Conservation (phyloP, 2,113 vertebrate species). For the Vulpes vulpes region DNA sequence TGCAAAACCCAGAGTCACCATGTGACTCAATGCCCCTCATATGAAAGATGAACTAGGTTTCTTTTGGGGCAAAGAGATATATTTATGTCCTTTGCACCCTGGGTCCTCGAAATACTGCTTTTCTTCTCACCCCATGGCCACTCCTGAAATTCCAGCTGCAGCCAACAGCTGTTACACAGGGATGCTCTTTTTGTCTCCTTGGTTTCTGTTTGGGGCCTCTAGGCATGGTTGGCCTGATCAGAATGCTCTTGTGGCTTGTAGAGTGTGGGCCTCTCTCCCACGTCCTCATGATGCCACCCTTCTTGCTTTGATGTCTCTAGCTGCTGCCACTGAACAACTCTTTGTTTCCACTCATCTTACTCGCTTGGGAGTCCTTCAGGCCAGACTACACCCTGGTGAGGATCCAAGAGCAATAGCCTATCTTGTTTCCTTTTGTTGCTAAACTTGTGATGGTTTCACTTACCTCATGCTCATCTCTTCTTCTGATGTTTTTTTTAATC, state of each 20-base stretch:
- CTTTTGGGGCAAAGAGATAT: background rate
- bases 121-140: accelerated
- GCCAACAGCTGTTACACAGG: background rate
- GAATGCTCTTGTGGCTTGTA: background rate
- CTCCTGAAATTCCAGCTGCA: background rate
- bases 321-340: too few species aligned
- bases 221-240: background rate
- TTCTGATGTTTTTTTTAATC: background rate
- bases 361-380: background rate
- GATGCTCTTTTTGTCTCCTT: background rate
- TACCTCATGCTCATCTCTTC: background rate
- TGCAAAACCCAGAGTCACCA: background rate
- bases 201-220: background rate
- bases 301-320: background rate
- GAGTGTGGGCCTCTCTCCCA: background rate
- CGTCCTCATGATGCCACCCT: accelerated
- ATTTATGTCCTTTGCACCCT: too few species aligned
- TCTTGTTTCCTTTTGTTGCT: background rate
- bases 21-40: background rate
- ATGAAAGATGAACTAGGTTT: background rate
- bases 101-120: background rate
- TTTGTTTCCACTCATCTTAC: background rate
- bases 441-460: background rate
- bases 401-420: background rate
- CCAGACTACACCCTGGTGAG: background rate